Conservation (phyloP, 2,797 vertebrate species). For the Cetoscarus ocellatus region DNA sequence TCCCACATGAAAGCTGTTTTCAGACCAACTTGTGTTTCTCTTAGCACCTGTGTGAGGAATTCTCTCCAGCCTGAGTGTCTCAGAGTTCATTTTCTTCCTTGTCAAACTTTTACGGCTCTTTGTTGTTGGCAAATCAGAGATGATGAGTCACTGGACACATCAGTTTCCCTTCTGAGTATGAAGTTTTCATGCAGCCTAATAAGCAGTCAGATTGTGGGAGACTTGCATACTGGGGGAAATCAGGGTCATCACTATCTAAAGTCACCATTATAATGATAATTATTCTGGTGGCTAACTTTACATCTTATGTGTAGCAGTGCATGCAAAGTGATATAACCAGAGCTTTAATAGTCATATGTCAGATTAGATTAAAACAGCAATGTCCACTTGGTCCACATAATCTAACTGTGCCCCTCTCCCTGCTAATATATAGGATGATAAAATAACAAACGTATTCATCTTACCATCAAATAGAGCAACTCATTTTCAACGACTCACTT, state of each 20-base stretch:
- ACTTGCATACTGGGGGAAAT: constrained; percentile 13
- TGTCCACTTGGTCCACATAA: too few relatives aligned
- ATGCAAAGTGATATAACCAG: not conserved
- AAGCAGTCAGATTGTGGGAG: constrained; percentile 17
- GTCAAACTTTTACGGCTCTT: constrained; percentile 26
- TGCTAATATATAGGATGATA: too few relatives aligned
- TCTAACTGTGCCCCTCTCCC: too few relatives aligned
- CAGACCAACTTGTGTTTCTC: constrained; percentile 33
- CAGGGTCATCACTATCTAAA: not conserved
- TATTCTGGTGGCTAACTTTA: not conserved
- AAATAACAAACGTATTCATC: too few relatives aligned
- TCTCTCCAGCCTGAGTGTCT: constrained; percentile 9
- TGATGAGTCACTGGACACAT: constrained; percentile 29
- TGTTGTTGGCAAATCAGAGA: constrained; percentile 26
- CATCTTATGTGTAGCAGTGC: not conserved
- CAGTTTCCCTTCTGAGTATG: constrained; percentile 16
- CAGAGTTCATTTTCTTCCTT: constrained; percentile 34
- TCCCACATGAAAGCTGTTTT: constrained; percentile 47
- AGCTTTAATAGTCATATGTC: not conserved
- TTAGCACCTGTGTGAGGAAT: constrained; percentile 67
- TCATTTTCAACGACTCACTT: too few relatives aligned
- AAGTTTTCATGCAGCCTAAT: constrained; percentile 7
- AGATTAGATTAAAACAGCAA: not conserved
- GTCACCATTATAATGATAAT: not conserved
- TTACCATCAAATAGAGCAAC: too few relatives aligned